These are phyloP conservation scores for Cinara cedri DNA, from an alignment of 2,888 invertebrate species.

Conservation along the genomic window DNA sequence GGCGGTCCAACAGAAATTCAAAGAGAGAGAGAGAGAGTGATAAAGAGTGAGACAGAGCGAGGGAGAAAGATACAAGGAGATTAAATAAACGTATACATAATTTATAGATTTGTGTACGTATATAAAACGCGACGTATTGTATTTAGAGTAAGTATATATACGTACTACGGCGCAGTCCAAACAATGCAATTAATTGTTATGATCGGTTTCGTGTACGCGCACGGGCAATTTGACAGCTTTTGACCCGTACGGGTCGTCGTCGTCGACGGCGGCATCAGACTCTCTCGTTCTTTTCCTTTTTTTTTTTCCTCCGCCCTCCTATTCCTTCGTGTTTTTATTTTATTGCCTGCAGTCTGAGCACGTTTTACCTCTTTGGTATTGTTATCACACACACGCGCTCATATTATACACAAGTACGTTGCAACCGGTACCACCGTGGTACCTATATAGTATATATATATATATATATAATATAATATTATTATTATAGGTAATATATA, in stretches of 20 bases:
- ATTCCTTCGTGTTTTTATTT: constrained; percentile 36
- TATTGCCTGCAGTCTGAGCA: constrained; percentile 54
- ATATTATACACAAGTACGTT: not conserved
- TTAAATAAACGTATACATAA: constrained; percentile 13
- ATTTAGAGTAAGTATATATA: not conserved
- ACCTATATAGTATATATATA: too few species aligned
- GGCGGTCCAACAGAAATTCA: constrained; percentile 1
- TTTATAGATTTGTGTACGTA: not conserved
- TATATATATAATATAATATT: not conserved
- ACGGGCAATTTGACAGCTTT: constrained; percentile 52
- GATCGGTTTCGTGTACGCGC: constrained; percentile 41
- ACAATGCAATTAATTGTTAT: constrained; percentile 56
- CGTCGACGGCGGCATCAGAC: not conserved
- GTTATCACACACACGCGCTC: constrained; percentile 47
- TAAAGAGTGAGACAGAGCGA: not conserved
- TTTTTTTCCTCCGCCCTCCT: constrained; percentile 34
- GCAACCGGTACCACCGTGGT: constrained; percentile 3
- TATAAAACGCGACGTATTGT: not conserved
- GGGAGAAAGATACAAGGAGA: constrained; percentile 2
- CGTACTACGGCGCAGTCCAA: constrained; percentile 35
- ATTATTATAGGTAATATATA: not conserved
- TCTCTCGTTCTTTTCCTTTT: constrained; percentile 27
- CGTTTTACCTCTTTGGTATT: constrained; percentile 53
- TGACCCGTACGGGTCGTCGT: constrained; percentile 47
- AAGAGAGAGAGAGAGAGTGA: not conserved